Base-by-base conservation (phyloP, 2,888 invertebrate genomes). In the Volucella inanis region DNA sequence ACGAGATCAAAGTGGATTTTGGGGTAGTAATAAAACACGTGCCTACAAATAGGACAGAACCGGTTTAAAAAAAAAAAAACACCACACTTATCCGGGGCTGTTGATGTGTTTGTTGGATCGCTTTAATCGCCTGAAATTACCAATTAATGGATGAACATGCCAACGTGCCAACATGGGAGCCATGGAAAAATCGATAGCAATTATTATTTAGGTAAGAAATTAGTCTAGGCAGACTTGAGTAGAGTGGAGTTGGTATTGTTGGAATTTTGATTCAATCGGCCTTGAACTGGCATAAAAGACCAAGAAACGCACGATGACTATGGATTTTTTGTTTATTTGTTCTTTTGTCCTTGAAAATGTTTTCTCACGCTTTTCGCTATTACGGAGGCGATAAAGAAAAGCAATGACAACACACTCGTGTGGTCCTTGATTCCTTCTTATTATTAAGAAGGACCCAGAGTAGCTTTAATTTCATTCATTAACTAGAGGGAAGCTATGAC, bases 11-110 rank as follows among this genome's bases (percentile, higher is more conserved):
- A 67, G 14, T 31, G 14, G 43, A 43, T 38, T 52, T 38, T 38
- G 11, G 22, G 43, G 50, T 31, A 31, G 31, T 31, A 75, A 49
- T 6, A 6, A 18, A 64, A 45, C 74, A 74, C 55, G 54, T 64
- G 62, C 50, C 22, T 8, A n/a, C 31, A 45, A 39, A 74, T 38
- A 18, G 3, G 45, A 14, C 43, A 54, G 22, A 55, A 74, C 64
- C 57, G 31, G 49, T 75, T 65, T 55, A 22, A 50, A 50, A n/a
- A n/a, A n/a, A n/a, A n/a, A n/a, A n/a, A n/a, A 64, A 47, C 12
- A 52, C 22, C 15, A 52, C 52, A 22, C 47, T 31, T 15, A 49
- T 11, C 22, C 31, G 55, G 31, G 6, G 11, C 1, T 10, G 55
- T 39, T 39, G 55, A 38, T 55, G n/a, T 9, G 22, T 11, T 14